Percentiles rank a stretch among this genome's conserved stretches.
phyloP scores from a whole-genome alignment of 2,888 invertebrate species.

The Glyphotaelius pellucidus region DNA sequence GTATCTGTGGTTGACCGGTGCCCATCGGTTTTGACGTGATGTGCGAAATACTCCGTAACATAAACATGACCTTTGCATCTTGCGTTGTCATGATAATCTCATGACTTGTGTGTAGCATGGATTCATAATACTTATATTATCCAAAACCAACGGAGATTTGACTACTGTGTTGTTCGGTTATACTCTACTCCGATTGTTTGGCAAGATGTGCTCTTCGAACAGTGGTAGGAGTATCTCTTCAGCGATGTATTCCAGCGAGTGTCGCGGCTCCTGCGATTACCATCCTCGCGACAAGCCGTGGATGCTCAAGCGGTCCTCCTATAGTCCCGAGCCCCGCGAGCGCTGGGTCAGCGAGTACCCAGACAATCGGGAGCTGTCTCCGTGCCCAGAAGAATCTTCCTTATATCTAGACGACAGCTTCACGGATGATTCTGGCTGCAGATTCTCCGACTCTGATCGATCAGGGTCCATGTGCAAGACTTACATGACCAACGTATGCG shows the following conservation, averaged over 20 bases:
- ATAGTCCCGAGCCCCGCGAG: constrained; percentile 21
- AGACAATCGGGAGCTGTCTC: constrained; percentile 35
- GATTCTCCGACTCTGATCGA: constrained; percentile 58
- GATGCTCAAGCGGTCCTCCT: constrained; percentile 3
- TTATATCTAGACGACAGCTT: constrained; percentile 57
- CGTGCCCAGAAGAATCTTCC: constrained; percentile 59
- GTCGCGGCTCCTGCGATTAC: constrained; percentile 73
- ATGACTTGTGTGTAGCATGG: not conserved
- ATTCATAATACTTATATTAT: not conserved
- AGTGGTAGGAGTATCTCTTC: not conserved
- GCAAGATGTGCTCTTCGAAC: not conserved
- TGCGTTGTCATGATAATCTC: not conserved
- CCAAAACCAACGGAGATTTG: not conserved
- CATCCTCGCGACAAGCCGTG: constrained; percentile 29
- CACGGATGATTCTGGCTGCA: constrained; percentile 58
- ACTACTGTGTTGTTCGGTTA: not conserved
- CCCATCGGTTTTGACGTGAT: not conserved
- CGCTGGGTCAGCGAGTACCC: constrained; percentile 42
- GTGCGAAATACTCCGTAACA: not conserved
- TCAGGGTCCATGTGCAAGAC: constrained; percentile 57
- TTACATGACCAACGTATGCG: constrained; percentile 55
- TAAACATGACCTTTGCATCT: not conserved
- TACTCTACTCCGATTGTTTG: not conserved
- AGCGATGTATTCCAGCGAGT: constrained; percentile 79
- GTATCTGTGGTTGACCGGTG: not conserved